Base-by-base conservation (phyloP, 1,140 invertebrate genomes). In the Paralvinella palmiformis region DNA sequence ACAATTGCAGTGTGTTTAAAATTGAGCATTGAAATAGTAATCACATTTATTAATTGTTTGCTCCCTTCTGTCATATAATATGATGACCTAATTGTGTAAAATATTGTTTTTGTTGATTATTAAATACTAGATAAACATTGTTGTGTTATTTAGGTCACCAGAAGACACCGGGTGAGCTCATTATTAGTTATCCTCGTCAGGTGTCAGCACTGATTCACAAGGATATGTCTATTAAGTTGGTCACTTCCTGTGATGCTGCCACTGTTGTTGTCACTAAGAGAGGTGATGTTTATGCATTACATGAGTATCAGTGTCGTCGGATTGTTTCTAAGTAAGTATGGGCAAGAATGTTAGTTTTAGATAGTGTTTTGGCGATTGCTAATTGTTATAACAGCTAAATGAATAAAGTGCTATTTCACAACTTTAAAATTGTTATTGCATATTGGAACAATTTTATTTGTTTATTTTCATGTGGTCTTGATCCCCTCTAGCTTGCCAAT, bases 241-340 rank as follows among this genome's bases (percentile, higher is more conserved):
- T 88, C 10, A 83, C 81, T 13, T 84, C 85, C 1, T 86, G 85
- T 64, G 86, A 87, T 78, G 88, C 86, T 1, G 87, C 88, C 29
- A 88, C 86, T 3, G 85, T 87, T 5, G 79, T 88, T 63, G 83
- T 84, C 6, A 88, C 86, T 0, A 82, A 79, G 55, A 83, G 83
- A 45, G 88, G 88, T 0, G 85, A 88, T 73, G 83, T 90, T 32
- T 89, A 85, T 77, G 79, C 88, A 15, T 77, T 90, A 3, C 85
- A 89, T 75, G 86, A 89, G 69, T 87, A 87, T 76, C 84, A 72
- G 62, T 80, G 77, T 66, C 59, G 73, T 27, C 88, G 86, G 78
- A 87, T 91, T 29, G 85, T 85, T 29, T 84, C 86, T 20, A 88
- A 84, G 81, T 82, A 73, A 69, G 71, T 65, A 35, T 32, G 10